phyloP scores from a whole-genome alignment of 2,797 vertebrate genomes.

The Ateles fusciceps region DNA sequence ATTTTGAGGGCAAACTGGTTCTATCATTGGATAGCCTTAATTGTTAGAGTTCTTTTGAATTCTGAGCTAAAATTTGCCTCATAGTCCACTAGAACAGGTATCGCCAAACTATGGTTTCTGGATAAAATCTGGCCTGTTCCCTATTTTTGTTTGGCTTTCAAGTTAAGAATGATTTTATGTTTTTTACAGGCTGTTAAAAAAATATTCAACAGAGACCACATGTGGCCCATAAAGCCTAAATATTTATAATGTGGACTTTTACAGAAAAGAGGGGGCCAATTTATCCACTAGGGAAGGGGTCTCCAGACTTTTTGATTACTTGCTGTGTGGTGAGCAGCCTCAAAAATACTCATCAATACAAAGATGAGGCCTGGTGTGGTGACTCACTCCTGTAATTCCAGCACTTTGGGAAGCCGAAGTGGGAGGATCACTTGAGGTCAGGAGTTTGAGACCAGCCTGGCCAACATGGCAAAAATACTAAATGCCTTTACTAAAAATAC shows the following conservation, averaged over 20 bases:
- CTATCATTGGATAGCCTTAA: background rate
- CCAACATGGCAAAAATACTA: background rate
- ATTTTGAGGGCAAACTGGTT: background rate
- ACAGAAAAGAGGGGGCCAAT: background rate
- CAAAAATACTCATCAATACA: background rate
- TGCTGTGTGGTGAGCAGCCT: background rate
- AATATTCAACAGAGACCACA: background rate
- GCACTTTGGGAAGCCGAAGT: background rate
- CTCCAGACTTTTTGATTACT: background rate
- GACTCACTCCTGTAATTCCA: background rate
- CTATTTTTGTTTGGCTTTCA: background rate
- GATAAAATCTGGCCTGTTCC: background rate
- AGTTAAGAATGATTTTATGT: background rate
- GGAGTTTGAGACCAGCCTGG: background rate
- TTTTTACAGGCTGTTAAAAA: background rate
- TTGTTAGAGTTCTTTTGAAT: background rate
- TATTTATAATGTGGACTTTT: background rate
- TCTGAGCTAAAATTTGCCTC: constrained; percentile 1
- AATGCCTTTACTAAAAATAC: background rate
- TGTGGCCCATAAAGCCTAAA: background rate
- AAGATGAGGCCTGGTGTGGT: background rate
- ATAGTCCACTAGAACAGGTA: background rate
- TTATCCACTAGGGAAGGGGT: background rate
- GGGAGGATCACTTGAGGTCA: background rate
- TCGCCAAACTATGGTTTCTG: background rate